Conservation (phyloP, 2,797 vertebrate species). For the Danio albolineatus region DNA sequence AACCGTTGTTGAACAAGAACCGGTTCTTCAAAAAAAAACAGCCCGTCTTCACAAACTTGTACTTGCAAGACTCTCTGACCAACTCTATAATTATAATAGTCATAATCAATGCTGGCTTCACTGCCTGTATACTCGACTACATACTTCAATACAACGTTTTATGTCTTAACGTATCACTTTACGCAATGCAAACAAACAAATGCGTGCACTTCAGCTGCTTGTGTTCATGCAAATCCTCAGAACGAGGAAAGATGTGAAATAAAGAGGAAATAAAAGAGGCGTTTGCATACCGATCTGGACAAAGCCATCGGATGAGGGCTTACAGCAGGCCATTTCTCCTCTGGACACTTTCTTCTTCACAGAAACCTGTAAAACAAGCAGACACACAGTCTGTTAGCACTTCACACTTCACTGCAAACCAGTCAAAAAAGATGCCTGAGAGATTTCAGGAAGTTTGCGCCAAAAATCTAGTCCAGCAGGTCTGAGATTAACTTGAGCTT, state of each 20-base stretch:
- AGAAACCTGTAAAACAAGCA: slow-evolving; percentile 34
- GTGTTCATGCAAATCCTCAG: slow-evolving; percentile 33
- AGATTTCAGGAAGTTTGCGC: background rate
- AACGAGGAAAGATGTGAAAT: background rate
- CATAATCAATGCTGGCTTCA: background rate
- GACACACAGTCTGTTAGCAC: background rate
- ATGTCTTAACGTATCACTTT: background rate
- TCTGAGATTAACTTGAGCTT: background rate
- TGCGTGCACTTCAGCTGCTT: slow-evolving; percentile 10
- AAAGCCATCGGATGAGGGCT: slow-evolving; percentile 72
- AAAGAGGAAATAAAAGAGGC: slow-evolving; percentile 10
- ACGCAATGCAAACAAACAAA: background rate
- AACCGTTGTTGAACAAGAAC: background rate
- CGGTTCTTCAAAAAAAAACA: background rate
- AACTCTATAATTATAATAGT: background rate
- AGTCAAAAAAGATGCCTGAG: too few species aligned
- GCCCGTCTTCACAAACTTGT: background rate
- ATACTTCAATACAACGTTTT: too few species aligned
- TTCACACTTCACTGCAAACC: background rate
- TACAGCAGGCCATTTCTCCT: slow-evolving; percentile 62
- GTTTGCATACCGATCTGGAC: slow-evolving; percentile 73
- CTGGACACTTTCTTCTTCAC: slow-evolving; percentile 51
- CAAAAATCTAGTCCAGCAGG: background rate
- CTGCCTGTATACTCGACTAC: background rate
- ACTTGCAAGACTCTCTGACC: background rate